These are phyloP conservation scores for Cichladusa arquata DNA, from an alignment of 2,113 vertebrate genomes.

Conservation along the genomic window DNA sequence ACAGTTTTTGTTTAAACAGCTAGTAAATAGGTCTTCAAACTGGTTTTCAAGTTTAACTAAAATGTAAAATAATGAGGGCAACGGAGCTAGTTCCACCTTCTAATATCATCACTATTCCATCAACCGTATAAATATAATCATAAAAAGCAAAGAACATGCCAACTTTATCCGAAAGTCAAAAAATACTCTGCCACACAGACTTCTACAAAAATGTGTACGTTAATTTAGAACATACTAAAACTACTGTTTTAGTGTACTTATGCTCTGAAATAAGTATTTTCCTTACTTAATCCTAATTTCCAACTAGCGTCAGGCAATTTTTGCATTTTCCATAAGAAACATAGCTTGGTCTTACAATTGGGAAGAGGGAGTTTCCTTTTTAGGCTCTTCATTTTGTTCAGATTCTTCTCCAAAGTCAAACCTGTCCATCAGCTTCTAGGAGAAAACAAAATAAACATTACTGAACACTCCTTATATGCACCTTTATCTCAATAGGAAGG, in stretches of 20 bases:
- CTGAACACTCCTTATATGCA: not conserved
- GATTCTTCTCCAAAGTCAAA: conserved; percentile 95
- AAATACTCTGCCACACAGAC: not conserved
- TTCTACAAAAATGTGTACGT: rapidly evolving
- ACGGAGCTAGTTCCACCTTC: not conserved
- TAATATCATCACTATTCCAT: not conserved
- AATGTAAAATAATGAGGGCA: not conserved
- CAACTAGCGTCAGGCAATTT: not conserved
- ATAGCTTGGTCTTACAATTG: conserved; percentile 84
- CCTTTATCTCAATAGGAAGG: not conserved
- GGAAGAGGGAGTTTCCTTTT: conserved; percentile 88
- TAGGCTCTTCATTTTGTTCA: conserved; percentile 88
- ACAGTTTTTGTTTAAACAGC: not conserved
- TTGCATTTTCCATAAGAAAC: not conserved
- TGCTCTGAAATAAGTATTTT: not conserved
- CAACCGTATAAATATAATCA: not conserved
- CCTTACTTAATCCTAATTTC: not conserved
- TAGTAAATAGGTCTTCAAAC: not conserved
- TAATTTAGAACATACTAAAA: not conserved
- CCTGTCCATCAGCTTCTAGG: conserved; percentile 93
- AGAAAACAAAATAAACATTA: conserved; percentile 13
- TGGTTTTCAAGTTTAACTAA: not conserved
- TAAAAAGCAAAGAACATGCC: not conserved
- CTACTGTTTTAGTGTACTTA: not conserved
- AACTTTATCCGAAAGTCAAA: not conserved